Evolutionary conservation across 1,140 invertebrate species (phyloP), one percentile per base, ranked within the genome.

Genomic region (Drosophila pruinosa): DNA sequence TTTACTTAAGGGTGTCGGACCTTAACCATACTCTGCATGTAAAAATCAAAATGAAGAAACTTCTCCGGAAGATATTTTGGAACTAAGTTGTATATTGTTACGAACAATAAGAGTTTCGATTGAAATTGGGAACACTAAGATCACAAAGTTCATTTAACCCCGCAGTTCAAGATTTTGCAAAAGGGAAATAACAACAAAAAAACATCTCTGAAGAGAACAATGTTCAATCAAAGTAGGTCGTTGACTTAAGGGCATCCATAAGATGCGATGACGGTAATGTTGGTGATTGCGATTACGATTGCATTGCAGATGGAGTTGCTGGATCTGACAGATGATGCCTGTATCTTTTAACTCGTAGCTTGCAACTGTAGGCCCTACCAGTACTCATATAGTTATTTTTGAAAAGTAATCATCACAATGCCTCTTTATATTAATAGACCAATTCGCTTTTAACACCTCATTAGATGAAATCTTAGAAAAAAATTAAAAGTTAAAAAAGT

Each of bases 361-460:
- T 22, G 17, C 22, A 36, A 59, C 53, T 62, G 26, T 24, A 50
- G 59, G 52, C 54, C 31, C 59, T 47, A 45, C 14, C 4, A 14
- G 15, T 67, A 53, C 34, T 41, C n/a, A 1, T 63, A 39, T 56
- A 68, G 77, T 71, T 63, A 81, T 65, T 82, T 62, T 43, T n/a
- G 26, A 34, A 14, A 39, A 17, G 41, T 45, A 57, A 62, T 74
- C 64, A 45, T 48, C 41, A 36, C 1, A 15, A 14, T 7, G 12
- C n/a, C 5, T 22, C 6, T 6, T 22, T 12, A 47, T 38, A 63
- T 36, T 34, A 17, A 4, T 21, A 24, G 45, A 58, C 52, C 45
- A 86, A 85, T 85, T 86, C 71, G 56, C 77, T 58, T 67, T 71
- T 85, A 69, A 74, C 81, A 86, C 70, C 64, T 67, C 61, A 77